Evolutionary conservation across 2,888 invertebrate species (phyloP).

Genomic region (Macrophya alboannulata): DNA sequence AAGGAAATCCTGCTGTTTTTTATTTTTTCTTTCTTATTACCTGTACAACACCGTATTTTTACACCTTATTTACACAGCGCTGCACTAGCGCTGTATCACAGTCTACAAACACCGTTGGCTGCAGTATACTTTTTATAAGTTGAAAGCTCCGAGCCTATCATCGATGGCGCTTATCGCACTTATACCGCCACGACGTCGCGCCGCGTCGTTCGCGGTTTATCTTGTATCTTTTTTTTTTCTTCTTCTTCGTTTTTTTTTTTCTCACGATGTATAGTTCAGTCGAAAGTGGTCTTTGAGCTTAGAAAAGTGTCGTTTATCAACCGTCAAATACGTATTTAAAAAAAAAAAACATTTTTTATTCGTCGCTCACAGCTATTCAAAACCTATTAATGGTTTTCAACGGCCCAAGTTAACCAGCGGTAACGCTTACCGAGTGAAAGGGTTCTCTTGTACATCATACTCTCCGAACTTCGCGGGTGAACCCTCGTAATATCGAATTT

Average conservation of each 20-base stretch:
- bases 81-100: not conserved
- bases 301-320: conserved; percentile 32
- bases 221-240: conserved; percentile 10
- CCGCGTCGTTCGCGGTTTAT: conserved; percentile 6
- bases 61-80: not conserved
- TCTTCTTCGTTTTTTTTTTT: not conserved
- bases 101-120: conserved; percentile 2
- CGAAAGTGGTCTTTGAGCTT: conserved; percentile 18
- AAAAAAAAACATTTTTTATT: not conserved
- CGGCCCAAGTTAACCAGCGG: not conserved
- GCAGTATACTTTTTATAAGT: conserved; percentile 9
- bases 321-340: not conserved
- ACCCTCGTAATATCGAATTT: conserved; percentile 3
- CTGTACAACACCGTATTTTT: conserved; percentile 3
- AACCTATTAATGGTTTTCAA: conserved; percentile 11
- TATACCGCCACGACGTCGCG: not conserved
- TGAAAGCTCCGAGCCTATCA: conserved; percentile 33
- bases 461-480: not conserved
- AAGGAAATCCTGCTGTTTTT: conserved; percentile 15
- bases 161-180: conserved; percentile 39
- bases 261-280: conserved; percentile 9
- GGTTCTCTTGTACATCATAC: not conserved
- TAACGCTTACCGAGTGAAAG: not conserved
- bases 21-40: not conserved
- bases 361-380: not conserved